Conservation (phyloP, 2,113 vertebrate species). For the Leucosticte australis region DNA sequence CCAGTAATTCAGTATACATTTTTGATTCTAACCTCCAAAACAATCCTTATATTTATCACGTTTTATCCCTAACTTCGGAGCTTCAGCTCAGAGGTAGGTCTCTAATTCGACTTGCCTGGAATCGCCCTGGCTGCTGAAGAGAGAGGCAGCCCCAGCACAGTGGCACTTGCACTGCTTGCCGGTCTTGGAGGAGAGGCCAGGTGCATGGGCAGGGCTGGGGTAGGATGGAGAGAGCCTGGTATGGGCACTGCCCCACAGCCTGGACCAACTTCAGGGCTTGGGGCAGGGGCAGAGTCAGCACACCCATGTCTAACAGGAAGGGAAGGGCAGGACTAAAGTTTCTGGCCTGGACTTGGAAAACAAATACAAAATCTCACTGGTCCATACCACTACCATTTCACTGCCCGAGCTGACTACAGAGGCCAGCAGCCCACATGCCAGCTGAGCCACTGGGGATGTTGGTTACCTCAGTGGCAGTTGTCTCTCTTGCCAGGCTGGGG, state of each 20-base stretch:
- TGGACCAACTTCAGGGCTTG: too few relatives aligned
- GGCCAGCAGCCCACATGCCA: not conserved
- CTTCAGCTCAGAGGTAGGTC: not conserved
- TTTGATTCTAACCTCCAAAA: not conserved
- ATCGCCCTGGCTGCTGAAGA: not conserved
- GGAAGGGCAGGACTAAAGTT: not conserved
- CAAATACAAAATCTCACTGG: not conserved
- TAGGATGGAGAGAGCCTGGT: not conserved
- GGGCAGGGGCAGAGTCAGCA: not conserved
- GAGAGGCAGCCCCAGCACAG: not conserved
- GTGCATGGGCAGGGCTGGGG: not conserved
- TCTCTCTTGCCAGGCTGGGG: not conserved
- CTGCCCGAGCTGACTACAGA: not conserved
- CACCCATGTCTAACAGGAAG: accelerated
- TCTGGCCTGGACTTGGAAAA: not conserved
- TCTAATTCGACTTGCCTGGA: not conserved
- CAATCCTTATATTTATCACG: accelerated
- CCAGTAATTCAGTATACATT: not conserved
- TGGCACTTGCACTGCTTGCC: not conserved
- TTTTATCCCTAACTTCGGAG: not conserved
- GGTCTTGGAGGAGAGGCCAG: not conserved
- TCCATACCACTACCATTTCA: accelerated
- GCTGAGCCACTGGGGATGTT: accelerated
- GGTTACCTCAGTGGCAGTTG: not conserved
- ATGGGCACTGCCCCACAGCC: not conserved